Base-by-base conservation (phyloP, 92 coral and sea anemone genomes). In the Desmophyllum pertusum region DNA sequence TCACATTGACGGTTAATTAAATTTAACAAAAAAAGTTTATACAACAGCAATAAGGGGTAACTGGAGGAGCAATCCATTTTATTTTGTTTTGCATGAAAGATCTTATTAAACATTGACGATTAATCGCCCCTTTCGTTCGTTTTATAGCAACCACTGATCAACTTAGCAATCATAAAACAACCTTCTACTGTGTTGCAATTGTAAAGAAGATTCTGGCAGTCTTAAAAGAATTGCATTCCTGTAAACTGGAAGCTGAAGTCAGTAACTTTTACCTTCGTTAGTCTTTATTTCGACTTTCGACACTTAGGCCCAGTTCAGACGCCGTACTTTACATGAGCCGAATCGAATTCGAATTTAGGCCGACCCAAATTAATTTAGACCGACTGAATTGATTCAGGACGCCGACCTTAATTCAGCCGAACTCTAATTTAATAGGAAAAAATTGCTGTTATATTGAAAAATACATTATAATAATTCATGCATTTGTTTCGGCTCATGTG, bases 1-100 rank as follows among this genome's bases (percentile, higher is more conserved):
- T 75, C 79, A 65, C 65, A 31, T 36, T 33, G 79, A 35, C 31
- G 25, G 40, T 50, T 75, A 75, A 75, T 75, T 75, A 75, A 37
- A 50, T 53, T 75, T 75, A 7, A 75, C 65, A 75, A 75, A 51
- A n/a, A 51, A 2, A 75, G 48, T 51, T 35, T 75, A 33, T 21
- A 35, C 21, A 50, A 51, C 64, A 35, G 63, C 14, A 51, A 53
- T 36, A 75, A 33, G 33, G 66, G 37, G 66, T 75, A 0, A 75
- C 52, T 51, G 43, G 42, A 19, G 30, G 18, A 50, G 46, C 9
- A 11, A 23, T 4, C 79, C 29, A 36, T 75, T 50, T 53, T 75
- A 15, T 8, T 35, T 36, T 75, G 43, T 75, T 55, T 29, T 33
- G n/a, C n/a, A n/a, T n/a, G 38, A 35, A 18, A 15, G 18, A 30